These are phyloP conservation scores for Hoplodrina blanda DNA, from an alignment of 2,888 invertebrate species.

Conservation along the genomic window DNA sequence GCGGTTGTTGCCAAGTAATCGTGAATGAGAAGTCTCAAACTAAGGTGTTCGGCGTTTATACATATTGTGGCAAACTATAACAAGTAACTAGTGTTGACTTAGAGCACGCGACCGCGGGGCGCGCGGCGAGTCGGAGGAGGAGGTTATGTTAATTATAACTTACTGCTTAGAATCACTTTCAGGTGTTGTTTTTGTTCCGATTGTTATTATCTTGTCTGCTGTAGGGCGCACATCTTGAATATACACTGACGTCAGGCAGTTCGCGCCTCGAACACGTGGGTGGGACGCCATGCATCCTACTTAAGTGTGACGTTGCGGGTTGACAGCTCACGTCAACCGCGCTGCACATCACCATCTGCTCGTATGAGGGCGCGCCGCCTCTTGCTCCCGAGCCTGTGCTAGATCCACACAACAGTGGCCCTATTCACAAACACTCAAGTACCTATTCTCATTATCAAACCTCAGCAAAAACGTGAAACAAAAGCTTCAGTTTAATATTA, in stretches of 20 bases:
- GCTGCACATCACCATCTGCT: too few species aligned
- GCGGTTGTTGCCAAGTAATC: slow-evolving; percentile 7
- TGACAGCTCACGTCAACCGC: too few species aligned
- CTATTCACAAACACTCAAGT: too few species aligned
- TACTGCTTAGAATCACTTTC: slow-evolving; percentile 4
- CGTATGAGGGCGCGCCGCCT: too few species aligned
- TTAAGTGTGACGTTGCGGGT: too few species aligned
- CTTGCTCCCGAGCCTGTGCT: too few species aligned
- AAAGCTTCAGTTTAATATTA: slow-evolving; percentile 22
- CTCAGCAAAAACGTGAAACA: slow-evolving; percentile 12
- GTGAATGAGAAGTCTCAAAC: background rate
- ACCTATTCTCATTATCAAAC: slow-evolving; percentile 15
- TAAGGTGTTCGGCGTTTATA: background rate
- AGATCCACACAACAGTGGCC: too few species aligned
- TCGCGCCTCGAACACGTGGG: too few species aligned
- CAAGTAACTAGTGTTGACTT: background rate
- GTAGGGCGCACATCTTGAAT: background rate
- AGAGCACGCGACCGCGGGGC: background rate
- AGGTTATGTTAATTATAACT: slow-evolving; percentile 2
- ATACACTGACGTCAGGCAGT: background rate
- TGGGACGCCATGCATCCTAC: too few species aligned
- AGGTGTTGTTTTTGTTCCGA: slow-evolving; percentile 2
- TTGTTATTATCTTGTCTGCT: background rate
- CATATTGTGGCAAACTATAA: background rate
- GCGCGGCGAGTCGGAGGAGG: background rate